Evolutionary conservation across 2,888 invertebrate species (phyloP).

Genomic region (Cosmopolites sordidus): DNA sequence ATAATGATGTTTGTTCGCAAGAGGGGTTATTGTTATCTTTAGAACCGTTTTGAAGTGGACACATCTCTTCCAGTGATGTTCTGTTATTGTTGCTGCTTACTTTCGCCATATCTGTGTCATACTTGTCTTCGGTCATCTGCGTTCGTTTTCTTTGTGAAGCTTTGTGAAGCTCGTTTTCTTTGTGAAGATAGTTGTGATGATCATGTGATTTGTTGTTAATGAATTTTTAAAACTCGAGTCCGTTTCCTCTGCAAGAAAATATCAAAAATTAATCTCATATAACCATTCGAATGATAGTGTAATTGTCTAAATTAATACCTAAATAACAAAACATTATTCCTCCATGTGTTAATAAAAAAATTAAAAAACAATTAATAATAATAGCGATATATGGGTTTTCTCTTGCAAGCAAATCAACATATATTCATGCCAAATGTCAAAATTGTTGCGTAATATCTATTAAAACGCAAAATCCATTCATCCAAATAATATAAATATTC

Average conservation of each 20-base stretch:
- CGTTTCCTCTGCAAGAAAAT: background rate
- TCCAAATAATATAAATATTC: constrained; percentile 6
- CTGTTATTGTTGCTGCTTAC: constrained; percentile 42
- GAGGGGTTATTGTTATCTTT: constrained; percentile 35
- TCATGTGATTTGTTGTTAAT: constrained; percentile 9
- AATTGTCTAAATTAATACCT: constrained; percentile 9
- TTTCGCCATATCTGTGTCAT: constrained; percentile 33
- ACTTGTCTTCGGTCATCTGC: constrained; percentile 22
- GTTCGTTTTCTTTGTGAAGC: background rate
- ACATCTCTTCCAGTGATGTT: constrained; percentile 33
- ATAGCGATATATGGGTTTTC: background rate
- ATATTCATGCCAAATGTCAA: constrained; percentile 8
- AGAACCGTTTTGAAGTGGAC: constrained; percentile 24
- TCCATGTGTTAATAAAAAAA: constrained; percentile 7
- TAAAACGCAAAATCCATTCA: constrained; percentile 8
- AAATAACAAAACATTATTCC: constrained; percentile 1
- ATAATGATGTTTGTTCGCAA: constrained; percentile 44
- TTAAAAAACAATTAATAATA: constrained; percentile 17
- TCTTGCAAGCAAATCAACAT: constrained; percentile 1
- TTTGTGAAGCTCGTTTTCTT: background rate
- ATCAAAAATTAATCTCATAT: background rate
- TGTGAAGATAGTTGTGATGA: constrained; percentile 1
- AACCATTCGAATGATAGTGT: background rate
- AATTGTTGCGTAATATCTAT: constrained; percentile 6
- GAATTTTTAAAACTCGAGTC: background rate